These are phyloP conservation scores for Gymnocheta viridis DNA, from an alignment of 2,888 invertebrate genomes.

Conservation along the genomic window DNA sequence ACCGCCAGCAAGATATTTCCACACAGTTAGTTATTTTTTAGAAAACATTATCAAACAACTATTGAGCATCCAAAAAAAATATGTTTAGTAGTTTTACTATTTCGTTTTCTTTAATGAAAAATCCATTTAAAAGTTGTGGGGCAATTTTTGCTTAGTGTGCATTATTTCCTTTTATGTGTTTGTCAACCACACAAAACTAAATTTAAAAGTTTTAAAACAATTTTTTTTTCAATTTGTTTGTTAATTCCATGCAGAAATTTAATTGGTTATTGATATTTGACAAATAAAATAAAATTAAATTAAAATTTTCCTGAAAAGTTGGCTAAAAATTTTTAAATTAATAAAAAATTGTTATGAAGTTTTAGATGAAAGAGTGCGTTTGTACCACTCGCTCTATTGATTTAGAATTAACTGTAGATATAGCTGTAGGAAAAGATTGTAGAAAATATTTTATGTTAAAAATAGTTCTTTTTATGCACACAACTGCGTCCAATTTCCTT, in stretches of 20 bases:
- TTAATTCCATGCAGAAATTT: constrained; percentile 23
- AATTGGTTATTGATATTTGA: constrained; percentile 53
- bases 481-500: no score
- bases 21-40: no score
- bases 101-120: no score
- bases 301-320: no score
- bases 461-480: no score
- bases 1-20: no score
- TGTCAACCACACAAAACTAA: constrained; percentile 52
- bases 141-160: background rate
- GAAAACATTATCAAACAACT: no score
- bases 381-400: no score
- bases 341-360: constrained; percentile 10
- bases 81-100: background rate
- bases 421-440: no score
- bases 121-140: constrained; percentile 16
- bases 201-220: constrained; percentile 11
- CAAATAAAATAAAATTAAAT: constrained; percentile 12
- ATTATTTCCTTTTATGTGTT: constrained; percentile 8
- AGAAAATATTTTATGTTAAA: no score
- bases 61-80: background rate
- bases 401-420: no score
- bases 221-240: constrained; percentile 2
- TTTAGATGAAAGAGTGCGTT: background rate
- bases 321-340: background rate